phyloP scores from a whole-genome alignment of 2,113 vertebrate species.

The Triplophysa dalaica region DNA sequence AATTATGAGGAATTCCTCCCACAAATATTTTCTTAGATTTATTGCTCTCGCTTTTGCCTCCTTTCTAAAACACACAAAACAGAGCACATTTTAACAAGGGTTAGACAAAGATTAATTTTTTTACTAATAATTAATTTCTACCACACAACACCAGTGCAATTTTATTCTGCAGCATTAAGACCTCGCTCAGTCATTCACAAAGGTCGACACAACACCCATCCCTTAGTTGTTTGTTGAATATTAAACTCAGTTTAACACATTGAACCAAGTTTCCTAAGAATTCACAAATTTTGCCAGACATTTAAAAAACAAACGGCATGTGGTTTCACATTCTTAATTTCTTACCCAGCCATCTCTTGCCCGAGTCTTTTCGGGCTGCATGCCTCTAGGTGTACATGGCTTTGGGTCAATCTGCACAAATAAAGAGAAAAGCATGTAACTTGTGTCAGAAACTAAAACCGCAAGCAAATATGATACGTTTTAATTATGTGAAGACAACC shows the following conservation, averaged over 20 bases:
- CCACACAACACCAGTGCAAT: not conserved
- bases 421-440: not conserved
- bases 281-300: not conserved
- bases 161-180: no score
- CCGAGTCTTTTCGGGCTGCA: constrained; percentile 95
- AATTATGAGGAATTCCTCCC: constrained; percentile 99
- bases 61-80: constrained; percentile 82
- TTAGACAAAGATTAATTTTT: not conserved
- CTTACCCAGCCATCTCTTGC: constrained; percentile 98
- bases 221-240: no score
- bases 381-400: constrained; percentile 97
- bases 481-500: not conserved
- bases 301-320: no score
- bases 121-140: no score
- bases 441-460: no score
- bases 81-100: not conserved
- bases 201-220: no score
- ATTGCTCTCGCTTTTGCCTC: constrained; percentile 94
- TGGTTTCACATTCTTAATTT: constrained; percentile 3
- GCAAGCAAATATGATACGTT: not conserved
- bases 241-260: no score
- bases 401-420: constrained; percentile 92
- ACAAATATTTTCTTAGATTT: constrained; percentile 99
- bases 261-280: no score
- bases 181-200: no score